These are phyloP conservation scores for Trochalopteron elliotii DNA, from an alignment of 2,113 vertebrate species.

Conservation along the genomic window DNA sequence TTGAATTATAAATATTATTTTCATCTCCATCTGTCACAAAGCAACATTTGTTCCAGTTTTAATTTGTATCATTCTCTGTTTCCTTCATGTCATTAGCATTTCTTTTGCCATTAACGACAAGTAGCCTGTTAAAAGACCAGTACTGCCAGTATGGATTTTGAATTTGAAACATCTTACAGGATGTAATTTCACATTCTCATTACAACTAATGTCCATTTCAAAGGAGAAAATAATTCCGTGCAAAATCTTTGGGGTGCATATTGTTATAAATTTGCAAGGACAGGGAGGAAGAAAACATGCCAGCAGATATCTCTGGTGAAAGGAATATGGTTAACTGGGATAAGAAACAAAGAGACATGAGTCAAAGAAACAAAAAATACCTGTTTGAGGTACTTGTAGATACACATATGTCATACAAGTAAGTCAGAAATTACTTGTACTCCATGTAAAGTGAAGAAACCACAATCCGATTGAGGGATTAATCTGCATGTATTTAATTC, in stretches of 20 bases:
- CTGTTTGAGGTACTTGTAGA: neutral
- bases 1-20: neutral
- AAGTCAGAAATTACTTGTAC: neutral
- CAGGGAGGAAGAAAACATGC: neutral
- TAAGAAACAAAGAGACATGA: neutral
- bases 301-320: neutral
- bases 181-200: neutral
- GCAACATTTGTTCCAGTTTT: neutral
- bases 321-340: neutral
- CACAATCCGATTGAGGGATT: neutral
- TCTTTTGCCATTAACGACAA: neutral
- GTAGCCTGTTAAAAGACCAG: neutral
- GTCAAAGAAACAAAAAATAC: neutral
- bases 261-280: neutral
- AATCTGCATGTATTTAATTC: neutral
- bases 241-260: neutral
- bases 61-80: neutral
- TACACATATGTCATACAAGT: neutral
- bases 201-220: neutral
- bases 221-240: neutral
- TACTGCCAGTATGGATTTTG: neutral
- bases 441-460: neutral
- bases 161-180: neutral
- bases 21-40: constrained; percentile 6
- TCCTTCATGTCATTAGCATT: neutral